These are phyloP conservation scores for Lucilia sericata DNA, from an alignment of 1,140 invertebrate species.

Conservation along the genomic window DNA sequence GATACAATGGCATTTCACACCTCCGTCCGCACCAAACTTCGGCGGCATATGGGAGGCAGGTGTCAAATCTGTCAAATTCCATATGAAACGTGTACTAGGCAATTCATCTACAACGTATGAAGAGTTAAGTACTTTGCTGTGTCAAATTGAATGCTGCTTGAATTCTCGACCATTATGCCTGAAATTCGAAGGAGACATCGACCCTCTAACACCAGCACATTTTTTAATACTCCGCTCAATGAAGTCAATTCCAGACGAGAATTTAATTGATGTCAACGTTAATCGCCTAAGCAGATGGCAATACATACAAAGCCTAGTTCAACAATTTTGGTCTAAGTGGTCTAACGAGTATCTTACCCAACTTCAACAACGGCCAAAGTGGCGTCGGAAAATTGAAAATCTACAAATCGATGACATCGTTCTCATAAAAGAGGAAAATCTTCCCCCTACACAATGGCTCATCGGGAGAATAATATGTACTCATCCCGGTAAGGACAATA, in stretches of 20 bases:
- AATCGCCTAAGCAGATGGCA: background rate
- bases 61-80: slow-evolving; percentile 55
- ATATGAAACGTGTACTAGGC: slow-evolving; percentile 45
- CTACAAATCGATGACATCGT: slow-evolving; percentile 50
- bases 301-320: background rate
- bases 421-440: slow-evolving; percentile 50
- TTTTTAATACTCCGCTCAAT: slow-evolving; percentile 54
- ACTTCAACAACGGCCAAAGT: background rate
- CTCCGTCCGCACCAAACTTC: slow-evolving; percentile 52
- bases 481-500: slow-evolving; percentile 53
- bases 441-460: slow-evolving; percentile 46
- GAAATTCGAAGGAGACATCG: slow-evolving; percentile 54
- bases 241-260: slow-evolving; percentile 32
- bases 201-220: slow-evolving; percentile 60
- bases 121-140: slow-evolving; percentile 53
- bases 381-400: slow-evolving; percentile 13
- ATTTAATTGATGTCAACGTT: background rate
- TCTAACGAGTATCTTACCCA: background rate
- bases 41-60: slow-evolving; percentile 55
- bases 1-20: slow-evolving; percentile 46
- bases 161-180: slow-evolving; percentile 59
- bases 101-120: slow-evolving; percentile 51
- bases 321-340: background rate
- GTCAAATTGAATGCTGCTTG: slow-evolving; percentile 56
- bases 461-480: slow-evolving; percentile 49